Evolutionary conservation across 2,113 vertebrate genomes (phyloP).

Genomic region (Oreochromis niloticus): DNA sequence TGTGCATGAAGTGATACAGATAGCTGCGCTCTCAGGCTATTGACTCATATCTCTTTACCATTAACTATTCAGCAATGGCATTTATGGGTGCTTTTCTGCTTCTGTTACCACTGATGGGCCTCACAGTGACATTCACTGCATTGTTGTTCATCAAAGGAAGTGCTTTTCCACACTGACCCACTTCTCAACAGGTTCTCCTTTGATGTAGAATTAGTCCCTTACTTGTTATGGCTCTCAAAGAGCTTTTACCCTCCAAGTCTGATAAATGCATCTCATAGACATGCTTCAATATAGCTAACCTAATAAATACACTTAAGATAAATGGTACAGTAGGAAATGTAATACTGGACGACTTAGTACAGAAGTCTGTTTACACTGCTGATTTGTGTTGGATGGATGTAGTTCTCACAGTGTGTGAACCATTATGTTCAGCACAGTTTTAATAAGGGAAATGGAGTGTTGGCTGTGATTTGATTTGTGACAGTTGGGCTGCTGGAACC

Average conservation of each 20-base stretch:
- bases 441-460: slow-evolving; percentile 57
- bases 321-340: background rate
- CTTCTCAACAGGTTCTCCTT: slow-evolving; percentile 3
- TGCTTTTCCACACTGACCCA: background rate
- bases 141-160: background rate
- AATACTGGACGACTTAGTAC: background rate
- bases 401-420: background rate
- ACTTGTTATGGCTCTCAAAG: background rate
- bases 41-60: background rate
- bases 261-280: background rate
- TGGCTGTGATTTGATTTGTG: slow-evolving; percentile 61
- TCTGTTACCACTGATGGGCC: background rate
- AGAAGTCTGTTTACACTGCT: background rate
- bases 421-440: slow-evolving; percentile 14
- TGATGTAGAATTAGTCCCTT: background rate
- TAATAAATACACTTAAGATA: background rate
- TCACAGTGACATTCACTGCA: background rate
- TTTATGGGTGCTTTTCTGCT: background rate
- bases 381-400: slow-evolving; percentile 1
- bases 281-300: background rate
- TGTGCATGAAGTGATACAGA: background rate
- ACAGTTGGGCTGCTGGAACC: slow-evolving; percentile 55
- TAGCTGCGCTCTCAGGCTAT: background rate
- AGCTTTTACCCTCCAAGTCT: background rate
- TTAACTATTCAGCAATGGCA: background rate